These are phyloP conservation scores for Whitmania pigra DNA, from an alignment of 1,140 invertebrate genomes.

Conservation along the genomic window DNA sequence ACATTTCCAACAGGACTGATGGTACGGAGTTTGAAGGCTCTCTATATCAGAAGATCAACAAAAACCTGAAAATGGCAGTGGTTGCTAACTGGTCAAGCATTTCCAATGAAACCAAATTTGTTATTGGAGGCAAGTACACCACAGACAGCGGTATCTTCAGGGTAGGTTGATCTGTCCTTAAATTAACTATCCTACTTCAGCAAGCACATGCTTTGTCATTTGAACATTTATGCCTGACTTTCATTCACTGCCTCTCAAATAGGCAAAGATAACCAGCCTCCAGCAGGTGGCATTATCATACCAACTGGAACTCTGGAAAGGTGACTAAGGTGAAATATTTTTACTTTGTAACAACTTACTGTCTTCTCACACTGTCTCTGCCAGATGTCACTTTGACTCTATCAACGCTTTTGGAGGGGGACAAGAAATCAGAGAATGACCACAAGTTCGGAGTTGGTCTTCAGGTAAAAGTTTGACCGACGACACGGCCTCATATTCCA, in stretches of 20 bases:
- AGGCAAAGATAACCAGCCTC: not conserved
- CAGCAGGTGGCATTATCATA: conserved; percentile 5
- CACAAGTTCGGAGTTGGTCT: conserved; percentile 1
- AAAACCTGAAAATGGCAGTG: conserved; percentile 3
- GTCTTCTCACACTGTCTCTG: not conserved
- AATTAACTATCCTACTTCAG: no score
- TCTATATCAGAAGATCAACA: conserved; percentile 6
- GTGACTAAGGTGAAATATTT: not conserved
- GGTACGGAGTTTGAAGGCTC: not conserved
- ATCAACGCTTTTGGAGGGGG: not conserved
- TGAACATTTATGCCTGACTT: no score
- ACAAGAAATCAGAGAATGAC: not conserved
- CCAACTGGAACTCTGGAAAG: not conserved
- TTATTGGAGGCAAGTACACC: not conserved
- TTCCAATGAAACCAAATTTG: not conserved
- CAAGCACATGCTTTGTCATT: no score
- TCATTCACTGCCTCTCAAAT: no score
- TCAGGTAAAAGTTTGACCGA: not conserved
- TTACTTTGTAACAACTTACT: not conserved
- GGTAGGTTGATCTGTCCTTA: no score
- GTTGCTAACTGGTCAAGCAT: not conserved
- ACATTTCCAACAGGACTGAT: not conserved
- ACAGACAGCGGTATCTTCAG: not conserved
- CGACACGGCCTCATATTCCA: not conserved
- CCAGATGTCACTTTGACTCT: not conserved